Evolutionary conservation across 1,140 invertebrate species (phyloP).

Genomic region (Helicoverpa zea): DNA sequence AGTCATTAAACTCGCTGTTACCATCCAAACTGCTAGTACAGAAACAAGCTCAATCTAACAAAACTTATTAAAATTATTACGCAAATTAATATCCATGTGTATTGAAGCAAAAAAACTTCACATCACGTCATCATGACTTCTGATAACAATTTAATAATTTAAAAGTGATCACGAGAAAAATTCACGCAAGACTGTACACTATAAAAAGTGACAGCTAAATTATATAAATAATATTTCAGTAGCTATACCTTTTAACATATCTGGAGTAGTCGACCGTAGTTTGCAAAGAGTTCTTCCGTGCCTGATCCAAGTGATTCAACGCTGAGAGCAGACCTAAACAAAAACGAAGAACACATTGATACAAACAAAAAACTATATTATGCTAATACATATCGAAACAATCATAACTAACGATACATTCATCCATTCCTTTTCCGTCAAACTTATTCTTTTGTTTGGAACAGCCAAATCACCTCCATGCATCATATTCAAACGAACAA

Average conservation of each 20-base stretch:
- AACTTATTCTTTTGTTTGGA: conserved; percentile 85
- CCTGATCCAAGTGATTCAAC: conserved; percentile 85
- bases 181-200: conserved; percentile 19
- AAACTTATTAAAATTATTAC: conserved; percentile 47
- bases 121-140: conserved; percentile 34
- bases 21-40: neutral
- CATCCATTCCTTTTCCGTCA: conserved; percentile 78
- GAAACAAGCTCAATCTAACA: conserved; percentile 2
- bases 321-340: conserved; percentile 87
- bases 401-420: conserved; percentile 78
- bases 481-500: conserved; percentile 83
- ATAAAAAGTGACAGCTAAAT: conserved; percentile 50
- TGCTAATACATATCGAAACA: conserved; percentile 77
- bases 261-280: conserved; percentile 91
- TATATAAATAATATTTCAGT: conserved; percentile 39
- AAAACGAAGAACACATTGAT: conserved; percentile 62
- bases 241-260: conserved; percentile 91
- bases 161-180: conserved; percentile 39
- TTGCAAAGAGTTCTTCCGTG: conserved; percentile 81
- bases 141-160: conserved; percentile 36
- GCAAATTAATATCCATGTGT: conserved; percentile 48
- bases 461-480: conserved; percentile 83
- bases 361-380: conserved; percentile 73
- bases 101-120: conserved; percentile 40
- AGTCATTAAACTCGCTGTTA: neutral